Evolutionary conservation across 2,888 invertebrate species (phyloP).

Genomic region (Ceratothoa steindachneri): DNA sequence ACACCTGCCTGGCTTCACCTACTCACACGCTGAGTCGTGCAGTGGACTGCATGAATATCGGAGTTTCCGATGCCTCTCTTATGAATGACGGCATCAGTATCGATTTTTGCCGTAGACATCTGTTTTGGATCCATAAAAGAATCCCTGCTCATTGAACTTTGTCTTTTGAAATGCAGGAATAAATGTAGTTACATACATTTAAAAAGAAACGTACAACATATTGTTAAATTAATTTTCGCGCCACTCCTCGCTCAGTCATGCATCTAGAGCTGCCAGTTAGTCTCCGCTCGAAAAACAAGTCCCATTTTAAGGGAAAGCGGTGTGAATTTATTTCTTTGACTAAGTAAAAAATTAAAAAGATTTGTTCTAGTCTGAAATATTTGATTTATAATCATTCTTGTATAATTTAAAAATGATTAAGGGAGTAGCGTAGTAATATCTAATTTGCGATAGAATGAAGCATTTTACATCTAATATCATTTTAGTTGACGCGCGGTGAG

Average conservation of each 20-base stretch:
- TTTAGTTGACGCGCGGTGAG: constrained; percentile 24
- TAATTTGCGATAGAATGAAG: neutral
- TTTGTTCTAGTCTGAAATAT: neutral
- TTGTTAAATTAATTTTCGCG: constrained; percentile 9
- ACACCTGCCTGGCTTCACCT: constrained; percentile 8
- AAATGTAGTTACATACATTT: too few relatives aligned
- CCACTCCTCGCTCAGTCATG: constrained; percentile 7
- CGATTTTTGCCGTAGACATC: too few relatives aligned
- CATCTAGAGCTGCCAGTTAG: constrained; percentile 10
- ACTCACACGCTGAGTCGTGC: constrained; percentile 13
- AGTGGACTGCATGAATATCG: constrained; percentile 5
- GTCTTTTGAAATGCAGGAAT: too few relatives aligned
- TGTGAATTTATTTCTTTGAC: neutral
- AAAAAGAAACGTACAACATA: too few relatives aligned
- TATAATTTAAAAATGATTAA: neutral
- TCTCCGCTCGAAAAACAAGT: constrained; percentile 10
- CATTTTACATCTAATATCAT: constrained; percentile 10
- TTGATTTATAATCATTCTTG: neutral
- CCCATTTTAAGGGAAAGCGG: neutral
- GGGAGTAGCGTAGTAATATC: constrained; percentile 9
- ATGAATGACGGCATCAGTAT: neutral
- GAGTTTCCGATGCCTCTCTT: constrained; percentile 1
- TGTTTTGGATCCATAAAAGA: too few relatives aligned
- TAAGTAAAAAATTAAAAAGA: neutral
- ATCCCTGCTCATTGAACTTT: too few relatives aligned